Base-by-base conservation (phyloP, 2,113 vertebrate species). In the Arizona elegans region DNA sequence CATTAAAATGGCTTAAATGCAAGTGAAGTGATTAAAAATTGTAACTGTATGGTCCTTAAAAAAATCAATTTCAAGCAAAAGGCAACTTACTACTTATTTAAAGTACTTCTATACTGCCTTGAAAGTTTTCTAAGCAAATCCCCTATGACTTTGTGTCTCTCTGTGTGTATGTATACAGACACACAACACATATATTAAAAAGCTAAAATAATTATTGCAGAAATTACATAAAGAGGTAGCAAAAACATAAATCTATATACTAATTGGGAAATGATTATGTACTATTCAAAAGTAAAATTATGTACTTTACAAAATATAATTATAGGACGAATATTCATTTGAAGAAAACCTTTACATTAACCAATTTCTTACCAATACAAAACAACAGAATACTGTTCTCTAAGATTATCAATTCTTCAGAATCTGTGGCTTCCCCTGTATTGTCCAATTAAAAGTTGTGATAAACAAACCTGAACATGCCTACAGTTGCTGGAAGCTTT, bases 231-330 rank as follows among this genome's bases (percentile, higher is more conserved):
- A 75, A 85, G 24, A 85, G 33, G 93, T 91, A 38, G 47, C 55
- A 38, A 93, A 94, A 52, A 58, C 1, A 93, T 86, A 95, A 92
- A 86, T 24, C 4, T 38, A 56, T 19, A 29, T 86, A 86, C 43
- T 50, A 55, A 91, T 38, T 85, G 23, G n/a, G 23, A 91, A 86
- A 91, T 13, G 54, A 47, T 86, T 91, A 47, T 23, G 3, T 21
- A 52, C 19, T 81, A 81, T 81, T 81, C n/a, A 81, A 81, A 81
- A 17, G 2, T 81, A 81, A 17, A 81, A 81, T 81, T 33, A 43
- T 86, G 33, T 47, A 47, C 70, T 92, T 87, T 87, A 53, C 15
- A 62, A 59, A 33, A 54, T 52, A 59, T 8, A 26, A 38, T 59
- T 29, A 52, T n/a, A 86, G 53, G 86, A 53, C 1, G 38, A 75